Percentiles rank a stretch among this genome's conserved stretches.
These are phyloP conservation scores for Potorous gilbertii DNA, from an alignment of 2,797 vertebrate genomes.

Conservation along the genomic window DNA sequence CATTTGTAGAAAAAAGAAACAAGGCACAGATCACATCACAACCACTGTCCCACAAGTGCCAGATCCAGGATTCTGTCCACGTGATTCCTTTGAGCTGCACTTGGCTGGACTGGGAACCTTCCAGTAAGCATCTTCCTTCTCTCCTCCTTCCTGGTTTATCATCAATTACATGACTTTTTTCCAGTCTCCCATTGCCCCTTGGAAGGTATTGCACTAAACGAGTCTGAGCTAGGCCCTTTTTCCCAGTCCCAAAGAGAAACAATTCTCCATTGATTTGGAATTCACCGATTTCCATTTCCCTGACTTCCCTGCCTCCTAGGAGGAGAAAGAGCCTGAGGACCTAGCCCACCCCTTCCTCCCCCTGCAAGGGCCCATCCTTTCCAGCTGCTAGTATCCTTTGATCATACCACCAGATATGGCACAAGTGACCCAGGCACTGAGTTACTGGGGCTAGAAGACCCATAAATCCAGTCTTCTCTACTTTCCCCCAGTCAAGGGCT, in stretches of 20 bases:
- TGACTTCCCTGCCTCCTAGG: neutral
- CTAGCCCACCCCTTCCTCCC: too few species aligned
- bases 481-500: constrained; percentile 29
- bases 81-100: neutral
- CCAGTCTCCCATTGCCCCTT: neutral
- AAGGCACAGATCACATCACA: neutral
- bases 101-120: neutral
- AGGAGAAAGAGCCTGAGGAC: neutral
- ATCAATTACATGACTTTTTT: neutral
- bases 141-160: neutral
- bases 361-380: neutral
- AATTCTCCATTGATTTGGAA: neutral
- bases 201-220: neutral
- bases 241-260: neutral
- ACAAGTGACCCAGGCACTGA: constrained; percentile 58
- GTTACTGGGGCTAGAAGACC: constrained; percentile 68
- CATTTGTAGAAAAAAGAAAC: neutral
- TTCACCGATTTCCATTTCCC: neutral
- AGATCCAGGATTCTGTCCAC: neutral
- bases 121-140: neutral
- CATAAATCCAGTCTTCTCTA: constrained; percentile 62
- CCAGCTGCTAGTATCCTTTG: constrained; percentile 56
- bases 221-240: neutral
- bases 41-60: neutral
- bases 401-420: constrained; percentile 25